Percentiles rank a stretch among this genome's conserved stretches.
phyloP scores from a whole-genome alignment of 2,113 vertebrate genomes.

The Sylvilagus bachmani region DNA sequence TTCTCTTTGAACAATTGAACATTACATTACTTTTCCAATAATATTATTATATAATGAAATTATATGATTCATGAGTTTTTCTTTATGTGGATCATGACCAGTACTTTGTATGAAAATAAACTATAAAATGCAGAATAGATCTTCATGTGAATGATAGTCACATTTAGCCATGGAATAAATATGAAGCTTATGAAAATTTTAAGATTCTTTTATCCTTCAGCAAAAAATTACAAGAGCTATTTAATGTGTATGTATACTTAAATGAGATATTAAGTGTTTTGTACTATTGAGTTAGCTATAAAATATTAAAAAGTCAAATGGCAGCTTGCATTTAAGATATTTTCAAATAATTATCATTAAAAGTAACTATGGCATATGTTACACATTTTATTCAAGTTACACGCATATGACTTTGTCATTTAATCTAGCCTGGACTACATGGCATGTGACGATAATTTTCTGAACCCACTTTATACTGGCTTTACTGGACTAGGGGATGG shows the following conservation, averaged over 20 bases:
- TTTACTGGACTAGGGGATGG: background rate
- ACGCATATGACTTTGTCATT: background rate
- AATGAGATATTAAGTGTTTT: background rate
- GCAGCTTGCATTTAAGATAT: background rate
- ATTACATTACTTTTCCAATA: background rate
- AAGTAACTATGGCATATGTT: background rate
- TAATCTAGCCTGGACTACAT: background rate
- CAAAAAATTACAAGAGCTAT: background rate
- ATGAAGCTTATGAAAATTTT: background rate
- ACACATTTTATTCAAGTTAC: background rate
- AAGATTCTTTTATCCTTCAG: background rate
- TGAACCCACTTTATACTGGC: too few relatives aligned
- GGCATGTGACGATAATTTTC: background rate
- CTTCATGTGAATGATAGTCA: background rate
- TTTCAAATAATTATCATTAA: background rate
- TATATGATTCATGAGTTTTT: background rate
- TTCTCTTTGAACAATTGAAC: background rate
- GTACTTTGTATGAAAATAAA: background rate
- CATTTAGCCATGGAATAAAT: background rate
- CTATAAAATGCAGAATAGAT: background rate
- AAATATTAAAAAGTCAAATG: background rate
- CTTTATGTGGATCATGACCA: background rate
- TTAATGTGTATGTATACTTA: slow-evolving; percentile 9
- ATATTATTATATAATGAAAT: background rate
- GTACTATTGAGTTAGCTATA: background rate